These are phyloP conservation scores for Pandemis heparana DNA, from an alignment of 2,888 invertebrate genomes.

Conservation along the genomic window DNA sequence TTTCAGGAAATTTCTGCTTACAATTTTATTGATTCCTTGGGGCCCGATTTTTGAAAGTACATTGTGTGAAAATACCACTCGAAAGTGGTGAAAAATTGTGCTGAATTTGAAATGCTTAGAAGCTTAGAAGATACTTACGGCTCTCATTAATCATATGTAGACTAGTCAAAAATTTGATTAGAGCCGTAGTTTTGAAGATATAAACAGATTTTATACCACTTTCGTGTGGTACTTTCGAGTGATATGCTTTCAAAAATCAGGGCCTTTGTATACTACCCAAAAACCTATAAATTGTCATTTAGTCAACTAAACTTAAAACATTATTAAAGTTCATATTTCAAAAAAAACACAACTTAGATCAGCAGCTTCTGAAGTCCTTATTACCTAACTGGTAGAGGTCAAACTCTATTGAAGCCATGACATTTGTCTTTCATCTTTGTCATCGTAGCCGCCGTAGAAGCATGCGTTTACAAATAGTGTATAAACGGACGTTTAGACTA, in stretches of 20 bases:
- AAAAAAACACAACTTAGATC: slow-evolving; percentile 1
- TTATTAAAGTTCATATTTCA: slow-evolving; percentile 15
- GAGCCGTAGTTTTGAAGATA: too few relatives aligned
- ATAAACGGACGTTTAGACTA: slow-evolving; percentile 65
- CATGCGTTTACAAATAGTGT: slow-evolving; percentile 56
- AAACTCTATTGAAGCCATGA: background rate
- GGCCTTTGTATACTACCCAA: background rate
- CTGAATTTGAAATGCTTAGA: too few relatives aligned
- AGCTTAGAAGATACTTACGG: too few relatives aligned
- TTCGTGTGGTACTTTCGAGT: too few relatives aligned
- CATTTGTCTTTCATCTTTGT: slow-evolving; percentile 54
- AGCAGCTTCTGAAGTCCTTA: background rate
- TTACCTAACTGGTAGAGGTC: background rate
- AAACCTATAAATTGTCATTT: slow-evolving; percentile 30
- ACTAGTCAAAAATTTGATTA: too few relatives aligned
- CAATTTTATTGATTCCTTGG: background rate
- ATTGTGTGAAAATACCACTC: too few relatives aligned
- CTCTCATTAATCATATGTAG: too few relatives aligned
- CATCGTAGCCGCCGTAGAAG: slow-evolving; percentile 49
- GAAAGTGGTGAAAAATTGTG: too few relatives aligned
- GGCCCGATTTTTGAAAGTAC: too few relatives aligned
- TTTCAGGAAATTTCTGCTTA: background rate
- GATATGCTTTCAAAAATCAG: too few relatives aligned
- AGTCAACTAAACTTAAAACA: background rate
- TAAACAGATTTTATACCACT: too few relatives aligned